A percentile compares a stretch with the other conserved stretches of the same genome.
These are phyloP conservation scores for Chloropsis cyanopogon DNA, from an alignment of 2,113 vertebrate species.

Conservation along the genomic window DNA sequence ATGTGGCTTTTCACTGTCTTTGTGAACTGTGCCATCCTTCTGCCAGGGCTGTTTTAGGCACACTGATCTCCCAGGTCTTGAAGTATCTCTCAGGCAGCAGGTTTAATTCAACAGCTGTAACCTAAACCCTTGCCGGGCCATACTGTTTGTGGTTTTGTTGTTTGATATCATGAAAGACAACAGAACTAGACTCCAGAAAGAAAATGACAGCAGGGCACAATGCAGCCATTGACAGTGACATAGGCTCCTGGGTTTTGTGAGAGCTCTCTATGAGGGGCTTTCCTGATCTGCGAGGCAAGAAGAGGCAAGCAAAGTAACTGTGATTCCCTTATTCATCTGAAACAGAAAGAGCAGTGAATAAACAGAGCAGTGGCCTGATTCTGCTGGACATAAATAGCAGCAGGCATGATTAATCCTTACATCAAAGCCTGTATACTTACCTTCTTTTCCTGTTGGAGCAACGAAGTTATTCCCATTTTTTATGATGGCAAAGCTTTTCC, in stretches of 20 bases:
- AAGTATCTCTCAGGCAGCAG: neutral
- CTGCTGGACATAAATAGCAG: neutral
- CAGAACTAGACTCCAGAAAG: neutral
- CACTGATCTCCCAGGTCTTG: neutral
- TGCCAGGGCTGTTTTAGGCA: neutral
- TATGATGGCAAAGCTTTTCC: neutral
- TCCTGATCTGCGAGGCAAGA: neutral
- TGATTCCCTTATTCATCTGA: neutral
- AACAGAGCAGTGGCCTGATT: neutral
- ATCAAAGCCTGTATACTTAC: neutral
- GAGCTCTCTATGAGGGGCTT: neutral
- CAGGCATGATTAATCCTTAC: neutral
- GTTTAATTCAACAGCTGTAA: neutral
- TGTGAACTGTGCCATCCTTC: neutral
- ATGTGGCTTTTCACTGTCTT: neutral
- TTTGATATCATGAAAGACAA: neutral
- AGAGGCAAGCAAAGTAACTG: neutral
- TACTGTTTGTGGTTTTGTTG: neutral
- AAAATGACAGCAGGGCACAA: neutral
- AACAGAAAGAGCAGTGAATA: neutral
- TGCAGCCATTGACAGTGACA: neutral
- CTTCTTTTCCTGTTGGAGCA: neutral
- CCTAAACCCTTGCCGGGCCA: neutral
- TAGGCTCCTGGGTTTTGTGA: neutral
- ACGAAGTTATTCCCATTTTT: neutral